These are phyloP conservation scores for Suricata suricatta DNA, from an alignment of 2,113 vertebrate genomes.

Conservation along the genomic window DNA sequence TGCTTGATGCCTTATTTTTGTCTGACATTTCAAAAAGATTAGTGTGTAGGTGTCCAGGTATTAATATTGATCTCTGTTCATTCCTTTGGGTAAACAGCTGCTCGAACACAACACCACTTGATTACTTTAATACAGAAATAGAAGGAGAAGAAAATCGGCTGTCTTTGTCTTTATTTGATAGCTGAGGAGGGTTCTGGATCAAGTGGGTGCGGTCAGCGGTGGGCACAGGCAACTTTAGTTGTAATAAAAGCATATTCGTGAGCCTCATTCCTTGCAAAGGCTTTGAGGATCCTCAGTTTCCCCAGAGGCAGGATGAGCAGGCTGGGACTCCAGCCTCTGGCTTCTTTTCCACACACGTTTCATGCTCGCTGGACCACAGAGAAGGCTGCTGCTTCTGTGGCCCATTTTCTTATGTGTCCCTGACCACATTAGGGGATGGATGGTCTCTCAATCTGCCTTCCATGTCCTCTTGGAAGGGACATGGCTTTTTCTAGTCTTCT, in stretches of 20 bases:
- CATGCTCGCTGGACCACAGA: no score
- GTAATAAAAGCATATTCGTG: accelerated
- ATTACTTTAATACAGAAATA: not conserved
- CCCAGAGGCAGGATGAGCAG: accelerated
- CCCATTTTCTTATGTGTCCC: not conserved
- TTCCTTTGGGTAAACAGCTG: not conserved
- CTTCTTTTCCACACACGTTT: not conserved
- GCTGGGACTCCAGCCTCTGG: not conserved
- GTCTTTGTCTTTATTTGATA: not conserved
- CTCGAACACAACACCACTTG: not conserved
- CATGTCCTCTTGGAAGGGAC: no score
- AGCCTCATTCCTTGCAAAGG: not conserved
- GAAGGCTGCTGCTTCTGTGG: accelerated
- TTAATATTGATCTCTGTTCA: slow-evolving; percentile 35
- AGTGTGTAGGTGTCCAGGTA: not conserved
- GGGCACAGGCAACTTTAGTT: accelerated
- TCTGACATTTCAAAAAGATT: slow-evolving; percentile 13
- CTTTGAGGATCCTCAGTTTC: not conserved
- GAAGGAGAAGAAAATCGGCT: not conserved
- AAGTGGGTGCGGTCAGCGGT: accelerated
- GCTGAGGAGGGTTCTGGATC: no score
- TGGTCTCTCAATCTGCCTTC: not conserved
- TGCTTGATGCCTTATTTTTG: not conserved
- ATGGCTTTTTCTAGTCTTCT: accelerated
- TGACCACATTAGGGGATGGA: accelerated